Base-by-base conservation (phyloP, 2,888 invertebrate genomes). In the Zygothrica quintamaculata region DNA sequence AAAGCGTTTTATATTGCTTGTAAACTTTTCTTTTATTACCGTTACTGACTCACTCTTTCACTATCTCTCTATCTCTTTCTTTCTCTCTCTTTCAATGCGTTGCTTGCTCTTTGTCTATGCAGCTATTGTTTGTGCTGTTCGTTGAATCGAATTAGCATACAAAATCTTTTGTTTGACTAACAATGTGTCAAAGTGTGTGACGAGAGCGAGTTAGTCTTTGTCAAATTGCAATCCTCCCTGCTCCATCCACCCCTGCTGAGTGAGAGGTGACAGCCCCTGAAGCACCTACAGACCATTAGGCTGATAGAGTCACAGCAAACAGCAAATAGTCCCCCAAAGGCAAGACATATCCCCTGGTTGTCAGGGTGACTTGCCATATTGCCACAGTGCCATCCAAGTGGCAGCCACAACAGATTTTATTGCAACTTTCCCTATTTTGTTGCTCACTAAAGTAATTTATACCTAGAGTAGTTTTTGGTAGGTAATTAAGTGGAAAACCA, bases 161-260 rank as follows among this genome's bases (percentile, higher is more conserved):
- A 74, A 82, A 82, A 87, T 82, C 82, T 82, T 82, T 82, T 82
- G 82, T 82, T 82, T 82, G 85, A 81, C 85, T 87, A 87, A 82
- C 82, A 82, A 82, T 82, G 82, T 82, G 82, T 82, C 82, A 82
- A 82, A 78, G 85, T 84, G 85, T 84, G 76, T 87, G 77, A 78
- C 60, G 74, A 71, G 69, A 74, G 69, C 74, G 71, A 74, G 68
- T 71, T 74, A 68, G 71, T 71, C 71, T 74, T 68, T 64, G 74
- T 68, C 71, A 68, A 39, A 16, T 33, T n/a, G 15, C 48, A 7
- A 6, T n/a, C 1, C 26, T 46, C 3, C n/a, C 36, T 7, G 18
- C 9, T 29, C 2, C 12, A n/a, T 3, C 12, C 26, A 11, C 29
- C 18, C 40, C 29, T n/a, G 7, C 9, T 8, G 1, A 6, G 26